Conservation (phyloP, 2,888 invertebrate genomes). For the Spatulosminthurus flaviceps region DNA sequence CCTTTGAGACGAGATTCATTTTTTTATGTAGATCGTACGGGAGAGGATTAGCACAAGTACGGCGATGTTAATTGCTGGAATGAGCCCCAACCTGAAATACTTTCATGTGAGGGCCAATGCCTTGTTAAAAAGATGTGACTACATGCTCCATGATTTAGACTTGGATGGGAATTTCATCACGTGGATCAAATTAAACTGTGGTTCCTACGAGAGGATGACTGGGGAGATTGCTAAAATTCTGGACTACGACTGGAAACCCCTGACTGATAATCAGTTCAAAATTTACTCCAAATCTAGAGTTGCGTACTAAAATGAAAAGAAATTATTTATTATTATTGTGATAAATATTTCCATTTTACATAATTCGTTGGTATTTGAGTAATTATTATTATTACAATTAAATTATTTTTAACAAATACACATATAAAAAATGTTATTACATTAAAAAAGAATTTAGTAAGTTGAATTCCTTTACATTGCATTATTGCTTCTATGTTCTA, state of each 20-base stretch:
- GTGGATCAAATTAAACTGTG: constrained; percentile 74
- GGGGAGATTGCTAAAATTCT: constrained; percentile 76
- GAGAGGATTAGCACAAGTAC: constrained; percentile 83
- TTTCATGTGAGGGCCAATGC: constrained; percentile 77
- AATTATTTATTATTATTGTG: background rate
- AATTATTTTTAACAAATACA: too few species aligned
- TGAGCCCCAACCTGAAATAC: constrained; percentile 72
- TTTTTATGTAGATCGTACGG: constrained; percentile 78
- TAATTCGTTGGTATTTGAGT: too few species aligned
- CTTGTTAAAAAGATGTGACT: constrained; percentile 75
- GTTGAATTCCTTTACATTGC: too few species aligned
- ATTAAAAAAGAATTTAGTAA: too few species aligned
- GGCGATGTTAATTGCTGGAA: constrained; percentile 75
- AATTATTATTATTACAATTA: too few species aligned
- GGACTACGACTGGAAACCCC: constrained; percentile 74
- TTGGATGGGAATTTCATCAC: constrained; percentile 75
- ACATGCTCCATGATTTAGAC: constrained; percentile 65
- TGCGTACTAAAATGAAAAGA: background rate
- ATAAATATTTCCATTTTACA: background rate
- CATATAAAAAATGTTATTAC: too few species aligned
- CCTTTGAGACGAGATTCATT: too few species aligned
- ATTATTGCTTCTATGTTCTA: too few species aligned
- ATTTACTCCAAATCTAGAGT: constrained; percentile 6
- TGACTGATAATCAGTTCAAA: constrained; percentile 75
- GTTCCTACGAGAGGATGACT: constrained; percentile 74